Percentiles rank a stretch among this genome's conserved stretches.
phyloP scores from a whole-genome alignment of 2,797 vertebrate species.

The Gallinago stenura region DNA sequence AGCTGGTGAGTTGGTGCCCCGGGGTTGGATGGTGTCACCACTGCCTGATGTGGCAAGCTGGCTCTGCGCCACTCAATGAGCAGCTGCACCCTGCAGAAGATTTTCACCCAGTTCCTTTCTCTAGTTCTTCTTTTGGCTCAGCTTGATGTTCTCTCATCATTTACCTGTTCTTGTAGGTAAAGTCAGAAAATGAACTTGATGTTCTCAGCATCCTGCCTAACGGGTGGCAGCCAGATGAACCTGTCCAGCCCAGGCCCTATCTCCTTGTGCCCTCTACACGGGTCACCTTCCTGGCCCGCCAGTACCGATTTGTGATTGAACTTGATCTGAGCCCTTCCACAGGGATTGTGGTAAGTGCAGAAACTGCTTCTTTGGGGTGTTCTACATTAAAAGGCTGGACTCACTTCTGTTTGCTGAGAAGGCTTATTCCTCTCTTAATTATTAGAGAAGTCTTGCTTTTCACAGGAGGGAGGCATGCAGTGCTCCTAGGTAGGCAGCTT shows the following conservation, averaged over 20 bases:
- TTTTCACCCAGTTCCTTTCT: neutral
- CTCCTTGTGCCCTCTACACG: slow-evolving; percentile 91
- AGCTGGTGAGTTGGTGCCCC: slow-evolving; percentile 84
- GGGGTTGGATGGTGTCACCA: accelerated
- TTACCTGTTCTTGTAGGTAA: slow-evolving; percentile 75
- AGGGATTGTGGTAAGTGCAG: slow-evolving; percentile 91
- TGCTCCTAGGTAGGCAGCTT: neutral
- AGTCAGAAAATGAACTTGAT: slow-evolving; percentile 90
- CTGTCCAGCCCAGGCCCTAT: slow-evolving; percentile 81
- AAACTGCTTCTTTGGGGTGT: neutral
- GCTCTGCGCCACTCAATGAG: accelerated
- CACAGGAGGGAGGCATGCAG: accelerated
- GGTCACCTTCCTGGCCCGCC: slow-evolving; percentile 93
- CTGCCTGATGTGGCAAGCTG: neutral
- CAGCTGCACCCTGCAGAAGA: neutral
- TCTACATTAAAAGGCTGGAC: neutral
- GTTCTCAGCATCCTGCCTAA: slow-evolving; percentile 92
- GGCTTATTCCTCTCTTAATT: neutral
- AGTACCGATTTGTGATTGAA: slow-evolving; percentile 96
- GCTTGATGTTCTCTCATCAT: accelerated
- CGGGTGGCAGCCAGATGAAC: slow-evolving; percentile 90
- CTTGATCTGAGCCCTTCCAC: slow-evolving; percentile 98
- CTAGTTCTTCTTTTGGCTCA: neutral
- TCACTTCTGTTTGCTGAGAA: accelerated
- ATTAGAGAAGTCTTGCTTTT: neutral